Percentiles rank a stretch among this genome's conserved stretches.
These are phyloP conservation scores for Chelonus insularis DNA, from an alignment of 1,140 invertebrate genomes.

Conservation along the genomic window DNA sequence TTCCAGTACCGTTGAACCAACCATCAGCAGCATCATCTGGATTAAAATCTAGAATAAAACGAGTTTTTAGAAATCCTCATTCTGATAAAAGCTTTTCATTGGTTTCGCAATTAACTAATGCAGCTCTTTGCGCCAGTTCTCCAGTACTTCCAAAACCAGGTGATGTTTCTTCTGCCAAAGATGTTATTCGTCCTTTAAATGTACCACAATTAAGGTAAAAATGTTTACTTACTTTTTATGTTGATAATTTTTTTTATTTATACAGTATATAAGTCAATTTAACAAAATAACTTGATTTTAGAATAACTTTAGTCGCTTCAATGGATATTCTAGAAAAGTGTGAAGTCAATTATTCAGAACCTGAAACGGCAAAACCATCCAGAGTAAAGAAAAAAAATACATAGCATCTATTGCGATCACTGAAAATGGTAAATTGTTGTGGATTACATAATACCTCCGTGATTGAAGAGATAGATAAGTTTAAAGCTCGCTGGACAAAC, in stretches of 20 bases:
- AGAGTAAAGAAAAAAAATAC: conserved; percentile 54
- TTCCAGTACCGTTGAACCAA: conserved; percentile 42
- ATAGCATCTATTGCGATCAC: conserved; percentile 33
- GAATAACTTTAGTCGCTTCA: conserved; percentile 53
- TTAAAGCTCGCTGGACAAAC: conserved; percentile 1
- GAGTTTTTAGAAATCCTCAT: conserved; percentile 61
- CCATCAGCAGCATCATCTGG: conserved; percentile 46
- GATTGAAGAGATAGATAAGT: background rate
- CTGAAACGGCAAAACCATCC: conserved; percentile 45
- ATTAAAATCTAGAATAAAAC: conserved; percentile 63
- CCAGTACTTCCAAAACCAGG: conserved; percentile 63
- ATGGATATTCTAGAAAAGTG: conserved; percentile 47
- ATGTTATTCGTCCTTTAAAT: conserved; percentile 63
- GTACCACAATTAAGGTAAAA: conserved; percentile 63
- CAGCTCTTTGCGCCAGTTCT: conserved; percentile 66
- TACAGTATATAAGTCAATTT: background rate
- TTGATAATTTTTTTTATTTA: conserved; percentile 24
- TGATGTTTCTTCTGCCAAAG: conserved; percentile 62
- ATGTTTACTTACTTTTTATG: conserved; percentile 17
- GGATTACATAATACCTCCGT: conserved; percentile 1
- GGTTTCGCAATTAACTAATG: conserved; percentile 65
- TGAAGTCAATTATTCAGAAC: conserved; percentile 43
- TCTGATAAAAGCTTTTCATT: conserved; percentile 57
- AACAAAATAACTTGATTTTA: conserved; percentile 39
- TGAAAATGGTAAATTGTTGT: conserved; percentile 25